These are phyloP conservation scores for Bombylius discolor DNA, from an alignment of 2,888 invertebrate genomes.

Conservation along the genomic window DNA sequence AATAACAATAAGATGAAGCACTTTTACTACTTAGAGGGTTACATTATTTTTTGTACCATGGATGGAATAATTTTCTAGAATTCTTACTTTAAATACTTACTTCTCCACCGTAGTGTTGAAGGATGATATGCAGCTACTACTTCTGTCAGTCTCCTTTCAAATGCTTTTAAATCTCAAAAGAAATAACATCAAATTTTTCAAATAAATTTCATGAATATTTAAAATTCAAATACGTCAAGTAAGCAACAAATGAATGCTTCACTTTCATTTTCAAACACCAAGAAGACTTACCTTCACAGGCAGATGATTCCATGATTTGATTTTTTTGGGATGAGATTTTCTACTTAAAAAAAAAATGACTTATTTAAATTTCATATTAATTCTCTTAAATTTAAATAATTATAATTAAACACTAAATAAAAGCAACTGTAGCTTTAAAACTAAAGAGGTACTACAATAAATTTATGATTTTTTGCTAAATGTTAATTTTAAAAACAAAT, in stretches of 20 bases:
- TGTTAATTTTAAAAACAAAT: too few species aligned
- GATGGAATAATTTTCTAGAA: too few species aligned
- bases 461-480: too few species aligned
- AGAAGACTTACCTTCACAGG: conserved; percentile 66
- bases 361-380: background rate
- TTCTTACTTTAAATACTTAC: conserved; percentile 44
- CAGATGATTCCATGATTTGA: conserved; percentile 60
- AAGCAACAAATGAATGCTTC: background rate
- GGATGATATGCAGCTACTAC: conserved; percentile 93
- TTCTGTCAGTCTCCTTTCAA: conserved; percentile 92
- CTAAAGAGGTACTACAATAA: too few species aligned
- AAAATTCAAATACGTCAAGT: conserved; percentile 5
- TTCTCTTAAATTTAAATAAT: too few species aligned
- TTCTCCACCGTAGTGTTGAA: conserved; percentile 88
- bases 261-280: background rate
- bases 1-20: too few species aligned
- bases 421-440: too few species aligned
- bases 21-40: too few species aligned
- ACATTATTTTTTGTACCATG: too few species aligned
- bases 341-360: background rate
- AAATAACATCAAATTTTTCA: background rate
- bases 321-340: too few species aligned
- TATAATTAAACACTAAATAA: too few species aligned
- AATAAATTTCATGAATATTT: background rate
- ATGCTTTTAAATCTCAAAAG: conserved; percentile 84